A percentile compares a stretch with the other conserved stretches of the same genome.
phyloP scores from a whole-genome alignment of 1,140 invertebrate genomes.

The Drosophila persimilis region DNA sequence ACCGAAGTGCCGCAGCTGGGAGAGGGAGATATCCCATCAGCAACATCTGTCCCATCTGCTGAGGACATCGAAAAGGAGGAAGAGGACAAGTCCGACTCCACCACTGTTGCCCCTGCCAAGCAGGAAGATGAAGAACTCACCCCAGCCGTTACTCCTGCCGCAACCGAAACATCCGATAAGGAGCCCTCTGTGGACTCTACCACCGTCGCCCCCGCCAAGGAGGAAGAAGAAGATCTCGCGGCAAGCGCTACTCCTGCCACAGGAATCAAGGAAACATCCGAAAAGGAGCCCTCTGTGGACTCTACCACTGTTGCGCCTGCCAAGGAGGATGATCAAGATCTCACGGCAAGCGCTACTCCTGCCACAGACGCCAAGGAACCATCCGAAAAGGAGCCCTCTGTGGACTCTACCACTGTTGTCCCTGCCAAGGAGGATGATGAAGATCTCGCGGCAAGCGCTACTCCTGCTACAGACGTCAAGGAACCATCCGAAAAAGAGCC shows the following conservation, averaged over 20 bases:
- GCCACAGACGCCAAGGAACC: conserved; percentile 6
- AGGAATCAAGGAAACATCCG: conserved; percentile 9
- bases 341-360: conserved; percentile 5
- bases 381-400: conserved; percentile 22
- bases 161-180: conserved; percentile 16
- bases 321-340: background rate
- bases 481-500: conserved; percentile 32
- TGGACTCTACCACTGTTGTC: conserved; percentile 15
- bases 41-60: conserved; percentile 33
- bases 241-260: background rate
- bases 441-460: conserved; percentile 1
- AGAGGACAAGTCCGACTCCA: background rate
- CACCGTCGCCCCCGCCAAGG: conserved; percentile 18
- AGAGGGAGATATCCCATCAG: conserved; percentile 5
- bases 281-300: conserved; percentile 19
- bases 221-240: conserved; percentile 25
- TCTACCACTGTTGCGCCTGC: conserved; percentile 11
- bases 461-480: conserved; percentile 4
- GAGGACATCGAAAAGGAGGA: conserved; percentile 31
- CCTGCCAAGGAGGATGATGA: background rate
- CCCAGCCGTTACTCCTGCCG: background rate
- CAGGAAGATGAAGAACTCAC: conserved; percentile 27
- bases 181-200: conserved; percentile 7
- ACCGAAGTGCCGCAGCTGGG: conserved; percentile 24
- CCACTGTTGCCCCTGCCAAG: conserved; percentile 21